Percentiles rank a stretch among this genome's conserved stretches.
Conservation (phyloP, 2,888 invertebrate species). For the Oligia fasciuncula region DNA sequence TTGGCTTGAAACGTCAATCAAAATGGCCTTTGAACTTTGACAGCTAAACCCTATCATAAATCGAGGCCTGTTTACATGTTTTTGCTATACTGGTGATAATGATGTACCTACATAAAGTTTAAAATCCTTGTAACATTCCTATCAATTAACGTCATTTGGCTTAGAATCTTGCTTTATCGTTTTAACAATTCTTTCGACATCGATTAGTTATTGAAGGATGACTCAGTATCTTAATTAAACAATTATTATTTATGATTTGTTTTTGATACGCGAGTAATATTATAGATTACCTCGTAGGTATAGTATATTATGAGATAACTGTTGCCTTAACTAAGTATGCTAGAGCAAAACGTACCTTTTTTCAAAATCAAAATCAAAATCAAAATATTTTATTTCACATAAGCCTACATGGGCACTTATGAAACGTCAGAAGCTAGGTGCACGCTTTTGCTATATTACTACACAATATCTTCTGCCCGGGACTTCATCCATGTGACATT, state of each 20-base stretch:
- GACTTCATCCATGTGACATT: neutral
- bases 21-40: neutral
- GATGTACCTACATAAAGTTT: constrained; percentile 3
- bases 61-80: neutral
- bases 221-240: neutral
- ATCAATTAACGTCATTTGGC: neutral
- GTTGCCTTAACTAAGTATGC: neutral
- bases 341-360: neutral
- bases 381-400: no score
- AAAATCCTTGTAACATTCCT: neutral
- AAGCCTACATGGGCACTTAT: no score
- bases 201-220: constrained; percentile 2
- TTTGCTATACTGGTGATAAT: neutral
- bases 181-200: neutral
- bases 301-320: neutral
- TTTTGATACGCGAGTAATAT: neutral
- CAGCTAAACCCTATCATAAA: neutral
- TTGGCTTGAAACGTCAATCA: neutral
- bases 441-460: no score
- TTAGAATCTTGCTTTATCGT: neutral
- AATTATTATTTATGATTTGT: neutral
- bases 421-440: no score
- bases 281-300: neutral
- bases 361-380: no score
- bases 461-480: neutral